These are phyloP conservation scores for Acipenser ruthenus DNA, from an alignment of 2,797 vertebrate genomes.

Conservation along the genomic window DNA sequence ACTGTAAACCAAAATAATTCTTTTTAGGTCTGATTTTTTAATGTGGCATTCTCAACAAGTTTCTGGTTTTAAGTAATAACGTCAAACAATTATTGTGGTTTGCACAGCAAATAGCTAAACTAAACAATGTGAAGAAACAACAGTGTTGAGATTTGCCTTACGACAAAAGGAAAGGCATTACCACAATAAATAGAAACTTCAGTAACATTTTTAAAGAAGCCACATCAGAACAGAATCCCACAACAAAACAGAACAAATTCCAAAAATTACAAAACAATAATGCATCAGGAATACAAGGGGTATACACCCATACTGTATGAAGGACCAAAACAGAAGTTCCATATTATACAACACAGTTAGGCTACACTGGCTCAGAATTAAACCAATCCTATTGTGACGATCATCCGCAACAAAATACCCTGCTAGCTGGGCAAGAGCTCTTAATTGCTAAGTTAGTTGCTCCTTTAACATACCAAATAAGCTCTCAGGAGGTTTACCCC, in stretches of 20 bases:
- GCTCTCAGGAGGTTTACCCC: too few species aligned
- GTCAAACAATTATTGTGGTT: background rate
- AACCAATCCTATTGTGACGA: too few species aligned
- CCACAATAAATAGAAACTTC: constrained; percentile 22
- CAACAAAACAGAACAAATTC: constrained; percentile 11
- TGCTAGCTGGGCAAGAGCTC: too few species aligned
- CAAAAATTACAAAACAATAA: constrained; percentile 18
- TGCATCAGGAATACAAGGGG: constrained; percentile 7
- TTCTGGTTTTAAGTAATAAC: too few species aligned
- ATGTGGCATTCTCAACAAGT: constrained; percentile 17
- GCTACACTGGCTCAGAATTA: too few species aligned
- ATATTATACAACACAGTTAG: background rate
- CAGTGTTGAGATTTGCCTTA: constrained; percentile 12
- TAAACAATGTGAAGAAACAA: constrained; percentile 4
- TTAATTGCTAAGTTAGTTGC: too few species aligned
- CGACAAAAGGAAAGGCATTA: constrained; percentile 14
- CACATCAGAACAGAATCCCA: constrained; percentile 10
- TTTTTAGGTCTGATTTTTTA: constrained; percentile 15
- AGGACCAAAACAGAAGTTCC: constrained; percentile 8
- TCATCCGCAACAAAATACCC: too few species aligned
- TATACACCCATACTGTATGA: background rate
- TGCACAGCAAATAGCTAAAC: constrained; percentile 17
- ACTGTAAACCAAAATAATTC: constrained; percentile 4
- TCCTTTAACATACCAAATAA: too few species aligned
- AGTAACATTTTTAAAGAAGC: constrained; percentile 15